Percentiles rank a stretch among this genome's conserved stretches.
These are phyloP conservation scores for Heliconius hermathena DNA, from an alignment of 1,140 invertebrate genomes.

Conservation along the genomic window DNA sequence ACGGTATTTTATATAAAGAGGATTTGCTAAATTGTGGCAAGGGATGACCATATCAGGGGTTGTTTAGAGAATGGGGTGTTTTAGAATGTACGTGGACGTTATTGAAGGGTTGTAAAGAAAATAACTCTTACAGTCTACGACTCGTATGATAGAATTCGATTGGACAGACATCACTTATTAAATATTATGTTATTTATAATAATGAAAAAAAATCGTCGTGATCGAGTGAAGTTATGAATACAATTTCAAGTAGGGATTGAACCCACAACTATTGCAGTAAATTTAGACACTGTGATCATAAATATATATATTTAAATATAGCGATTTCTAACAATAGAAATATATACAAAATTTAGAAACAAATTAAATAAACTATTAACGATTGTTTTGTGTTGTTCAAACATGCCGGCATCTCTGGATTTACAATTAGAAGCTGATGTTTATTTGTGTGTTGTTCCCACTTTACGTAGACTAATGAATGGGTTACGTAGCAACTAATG, in stretches of 20 bases:
- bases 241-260: too few relatives aligned
- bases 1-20: slow-evolving; percentile 12
- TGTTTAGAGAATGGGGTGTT: neutral
- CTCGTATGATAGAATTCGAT: too few relatives aligned
- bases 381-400: slow-evolving; percentile 34
- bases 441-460: slow-evolving; percentile 46
- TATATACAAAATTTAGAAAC: neutral
- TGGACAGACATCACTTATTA: too few relatives aligned
- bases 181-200: too few relatives aligned
- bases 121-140: neutral
- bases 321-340: neutral
- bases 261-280: too few relatives aligned
- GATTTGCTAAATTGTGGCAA: neutral
- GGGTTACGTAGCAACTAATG: slow-evolving; percentile 48
- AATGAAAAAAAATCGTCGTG: too few relatives aligned
- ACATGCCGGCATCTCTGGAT: slow-evolving; percentile 37
- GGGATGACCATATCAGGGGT: neutral
- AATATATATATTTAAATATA: too few relatives aligned
- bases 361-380: slow-evolving; percentile 24
- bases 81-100: neutral
- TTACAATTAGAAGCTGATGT: slow-evolving; percentile 40
- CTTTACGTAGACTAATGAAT: slow-evolving; percentile 50
- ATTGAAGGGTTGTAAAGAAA: neutral
- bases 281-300: too few relatives aligned
- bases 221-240: too few relatives aligned